Base-by-base conservation (phyloP, 2,888 invertebrate genomes). In the Nomada flava region DNA sequence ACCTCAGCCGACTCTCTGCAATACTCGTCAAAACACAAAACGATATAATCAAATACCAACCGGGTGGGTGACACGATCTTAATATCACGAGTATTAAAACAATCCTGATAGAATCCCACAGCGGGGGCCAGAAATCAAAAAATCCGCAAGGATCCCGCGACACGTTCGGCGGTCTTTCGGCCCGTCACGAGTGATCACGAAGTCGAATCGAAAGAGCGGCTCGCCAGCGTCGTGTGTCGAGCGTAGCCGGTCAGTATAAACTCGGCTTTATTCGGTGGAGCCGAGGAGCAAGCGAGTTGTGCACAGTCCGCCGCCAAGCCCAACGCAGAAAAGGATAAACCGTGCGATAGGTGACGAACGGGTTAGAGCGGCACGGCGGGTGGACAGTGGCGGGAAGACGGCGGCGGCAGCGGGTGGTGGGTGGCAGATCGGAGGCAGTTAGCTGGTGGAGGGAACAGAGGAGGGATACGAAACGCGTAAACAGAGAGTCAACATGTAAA, bases 401-500 rank as follows among this genome's bases (percentile, higher is more conserved):
- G 70, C 75, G 76, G 84, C 63, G 82, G 82, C 64, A 69, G 71
- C 68, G 77, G 77, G 79, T 83, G 62, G 84, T 76, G 67, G 74
- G 78, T 76, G 79, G 72, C 63, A 78, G 63, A 77, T 65, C 67
- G 78, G 64, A 60, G 73, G 76, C 78, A 86, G 74, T 62, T 76
- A 57, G 70, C 68, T 57, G 69, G 81, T 50, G 60, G 79, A 52
- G 80, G 74, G 74, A 69, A 11, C 74, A 68, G 68, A 59, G 67
- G 64, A 75, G 82, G 85, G 85, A 85, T 87, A 88, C 90, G 90
- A 93, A 93, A 92, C 92, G 93, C 92, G 93, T 93, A 93, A 93
- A 93, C 93, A 93, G 92, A 92, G 92, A 93, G 93, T 93, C 93
- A 93, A 93, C 93, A 93, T 93, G 93, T 93, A 93, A 93, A 93